Evolutionary conservation across 2,888 invertebrate genomes (phyloP), one percentile per base, ranked within the genome.

Genomic region (Aporophyla nigra): DNA sequence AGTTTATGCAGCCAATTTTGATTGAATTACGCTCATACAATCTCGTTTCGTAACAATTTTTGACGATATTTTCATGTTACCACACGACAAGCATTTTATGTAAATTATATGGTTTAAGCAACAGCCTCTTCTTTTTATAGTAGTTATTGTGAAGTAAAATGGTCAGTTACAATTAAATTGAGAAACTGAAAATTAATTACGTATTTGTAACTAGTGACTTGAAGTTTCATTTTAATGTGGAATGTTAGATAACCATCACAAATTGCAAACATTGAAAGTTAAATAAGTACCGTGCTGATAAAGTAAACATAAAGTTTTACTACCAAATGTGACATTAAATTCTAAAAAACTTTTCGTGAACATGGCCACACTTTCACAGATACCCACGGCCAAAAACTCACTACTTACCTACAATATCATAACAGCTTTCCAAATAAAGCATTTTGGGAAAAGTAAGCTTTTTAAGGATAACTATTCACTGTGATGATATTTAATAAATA

Each of bases 301-400:
- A 63, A 49, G 9, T 24, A 40, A 4, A 33, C 5, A 24, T 53
- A 53, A 49, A 46, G 53, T 59, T 33, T 49, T 43, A 49, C 12
- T 46, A 19, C 14, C 6, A 54, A 27, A 53, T 58, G 0, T 16
- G 14, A 58, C 46, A 77, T 46, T 24, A 53, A 78, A 71, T 51
- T 66, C 14, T 56, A 56, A 58, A 9, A 78, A 51, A 62, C n/a
- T 54, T 6, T 49, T 56, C 27, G 21, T 43, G 10, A 21, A 67
- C n/a, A 43, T 46, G 14, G 19, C 14, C 46, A 19, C 49, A 56
- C 21, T 33, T 19, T 7, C 5, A 53, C 6, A n/a, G 43, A 6
- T 19, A 53, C 21, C 5, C 5, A 24, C 9, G 43, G 12, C 14
- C 6, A 9, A 33, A 7, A 40, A 10, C 24, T 33, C 16, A 24